Base-by-base conservation (phyloP, 2,888 invertebrate species). In the Diogma glabrata region DNA sequence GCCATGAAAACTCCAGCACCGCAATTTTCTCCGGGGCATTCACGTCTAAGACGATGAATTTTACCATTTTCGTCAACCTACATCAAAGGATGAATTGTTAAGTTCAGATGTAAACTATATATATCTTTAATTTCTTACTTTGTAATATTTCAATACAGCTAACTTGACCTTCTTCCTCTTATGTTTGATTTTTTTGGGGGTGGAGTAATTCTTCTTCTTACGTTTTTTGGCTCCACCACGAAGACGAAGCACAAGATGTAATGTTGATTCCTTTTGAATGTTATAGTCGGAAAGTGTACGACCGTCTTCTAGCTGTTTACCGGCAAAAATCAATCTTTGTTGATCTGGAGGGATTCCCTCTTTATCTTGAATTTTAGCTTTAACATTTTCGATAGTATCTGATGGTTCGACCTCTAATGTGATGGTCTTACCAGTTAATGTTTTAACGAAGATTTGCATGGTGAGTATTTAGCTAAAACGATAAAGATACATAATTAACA, bases 161-260 rank as follows among this genome's bases (percentile, higher is more conserved):
- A 99, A 82, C 79, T 99, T 99, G 75, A 99, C 95, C 87, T 99
- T 99, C 96, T 97, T 99, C 84, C 94, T 94, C 87, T 97, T 99
- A 76, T 99, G 99, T 76, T 97, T 97, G 73, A 93, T 96, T 77
- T 99, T 99, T 77, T 99, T 99, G 60, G 97, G 99, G n/a, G 99
- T 99, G 57, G 96, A 97, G 80, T 99, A 99, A 77, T 96, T 97
- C 94, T 99, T 99, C 97, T 99, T 99, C 95, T 99, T 99, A 70
- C 97, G 87, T 71, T 99, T 99, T 81, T 99, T 99, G 67, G 95
- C 97, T 64, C 97, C 97, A 74, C 96, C 96, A 60, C 92, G 80
- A 53, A 95, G 79, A 60, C 94, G 79, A 57, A 92, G 73, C 63
- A 91, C 90, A 66, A 93, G 75, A 67, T 92, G 91, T 54, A 92